phyloP scores from a whole-genome alignment of 2,797 vertebrate species.

The Lindbergichthys nudifrons region DNA sequence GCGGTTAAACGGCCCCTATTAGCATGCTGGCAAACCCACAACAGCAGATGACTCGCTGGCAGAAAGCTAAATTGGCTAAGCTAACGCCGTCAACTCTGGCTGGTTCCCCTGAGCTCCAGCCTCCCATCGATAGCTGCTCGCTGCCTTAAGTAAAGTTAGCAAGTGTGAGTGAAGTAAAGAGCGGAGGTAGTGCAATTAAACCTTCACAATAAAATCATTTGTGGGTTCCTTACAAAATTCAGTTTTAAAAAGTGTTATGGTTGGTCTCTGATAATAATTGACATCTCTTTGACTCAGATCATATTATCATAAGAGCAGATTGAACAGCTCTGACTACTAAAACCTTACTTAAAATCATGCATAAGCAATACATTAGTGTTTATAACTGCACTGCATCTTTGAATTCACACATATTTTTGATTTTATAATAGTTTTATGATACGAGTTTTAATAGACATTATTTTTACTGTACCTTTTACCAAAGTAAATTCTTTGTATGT shows the following conservation, averaged over 20 bases:
- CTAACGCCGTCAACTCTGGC: constrained; percentile 58
- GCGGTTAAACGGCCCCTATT: constrained; percentile 51
- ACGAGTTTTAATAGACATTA: no score
- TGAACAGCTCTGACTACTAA: background rate
- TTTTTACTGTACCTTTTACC: no score
- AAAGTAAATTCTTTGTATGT: no score
- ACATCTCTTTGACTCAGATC: background rate
- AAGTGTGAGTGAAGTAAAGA: fast-evolving
- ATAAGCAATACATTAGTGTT: background rate
- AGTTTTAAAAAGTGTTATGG: background rate
- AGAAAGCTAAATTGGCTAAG: constrained; percentile 55
- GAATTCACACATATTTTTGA: no score
- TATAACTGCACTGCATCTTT: no score
- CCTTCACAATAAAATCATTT: constrained; percentile 42
- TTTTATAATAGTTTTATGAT: no score
- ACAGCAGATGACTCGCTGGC: constrained; percentile 49
- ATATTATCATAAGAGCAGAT: background rate
- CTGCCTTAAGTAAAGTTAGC: constrained; percentile 15
- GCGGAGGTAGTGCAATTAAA: background rate
- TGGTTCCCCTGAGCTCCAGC: constrained; percentile 44
- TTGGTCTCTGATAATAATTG: background rate
- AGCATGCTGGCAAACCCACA: constrained; percentile 65
- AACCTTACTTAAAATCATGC: background rate
- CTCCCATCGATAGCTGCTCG: constrained; percentile 33
- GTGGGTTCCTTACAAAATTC: no score